Base-by-base conservation (phyloP, 2,113 vertebrate genomes). In the Podarcis cretensis region DNA sequence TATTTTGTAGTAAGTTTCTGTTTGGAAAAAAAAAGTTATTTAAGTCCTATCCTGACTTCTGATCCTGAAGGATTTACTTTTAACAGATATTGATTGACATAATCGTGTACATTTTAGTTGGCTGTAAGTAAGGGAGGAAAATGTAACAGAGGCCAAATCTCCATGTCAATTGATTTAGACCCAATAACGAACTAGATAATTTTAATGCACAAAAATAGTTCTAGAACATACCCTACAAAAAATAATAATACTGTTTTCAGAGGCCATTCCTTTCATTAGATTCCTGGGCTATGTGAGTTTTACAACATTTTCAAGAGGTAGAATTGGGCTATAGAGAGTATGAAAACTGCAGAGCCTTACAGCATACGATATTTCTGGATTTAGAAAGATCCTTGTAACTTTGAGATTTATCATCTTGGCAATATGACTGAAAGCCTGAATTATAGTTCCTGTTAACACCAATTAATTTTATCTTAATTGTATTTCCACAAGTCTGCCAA, bases 241-340 rank as follows among this genome's bases (percentile, higher is more conserved):
- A 35, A 66, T 63, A 87, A 91, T 94, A 93, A 68, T 65, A 76
- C 21, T 48, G 32, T 40, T 89, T 73, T 78, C 23, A 85, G n/a
- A n/a, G 35, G 4, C 18, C 43, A 82, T 30, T 68, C 89, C 77
- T 69, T 85, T 73, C 6, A 75, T 37, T 63, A 48, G 16, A n/a
- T 82, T 81, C 10, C 35, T 40, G 25, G 16, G 48, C 71, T 87
- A 73, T 7, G 35, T 71, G 20, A 32, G 30, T 73, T 37, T 73
- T 54, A 30, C 12, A 68, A 54, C 2, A 57, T 8, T 65, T 74
- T 74, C 35, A 87, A 71, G 63, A 79, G 30, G 32, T n/a, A 13
- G 25, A 87, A 43, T 21, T 63, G 35, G 20, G 9, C 1, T 40
- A 74, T 2, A 40, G 1, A 35, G 35, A 16, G 73, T 74, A 74